Conservation (phyloP, 2,113 vertebrate species). For the Seriola dumerili region DNA sequence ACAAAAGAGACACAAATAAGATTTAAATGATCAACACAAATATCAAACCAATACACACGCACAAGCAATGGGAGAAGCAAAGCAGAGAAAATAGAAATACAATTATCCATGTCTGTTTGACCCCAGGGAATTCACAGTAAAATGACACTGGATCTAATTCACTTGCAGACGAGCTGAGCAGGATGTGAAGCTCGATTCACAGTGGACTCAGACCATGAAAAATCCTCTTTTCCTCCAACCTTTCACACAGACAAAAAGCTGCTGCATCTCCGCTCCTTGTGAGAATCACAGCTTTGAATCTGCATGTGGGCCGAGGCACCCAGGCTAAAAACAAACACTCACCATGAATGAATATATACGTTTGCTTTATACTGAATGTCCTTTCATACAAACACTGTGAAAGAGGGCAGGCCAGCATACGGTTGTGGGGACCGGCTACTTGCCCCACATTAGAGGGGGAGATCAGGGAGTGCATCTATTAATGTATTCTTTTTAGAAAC, state of each 20-base stretch:
- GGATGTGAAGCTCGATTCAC: conserved; percentile 76
- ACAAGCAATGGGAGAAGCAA: conserved; percentile 37
- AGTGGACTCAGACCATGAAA: conserved; percentile 74
- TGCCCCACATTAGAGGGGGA: conserved; percentile 62
- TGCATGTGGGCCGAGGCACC: conserved; percentile 63
- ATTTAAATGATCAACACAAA: conserved; percentile 38
- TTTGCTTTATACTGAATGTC: conserved; percentile 57
- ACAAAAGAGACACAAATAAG: not conserved
- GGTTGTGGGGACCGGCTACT: conserved; percentile 53
- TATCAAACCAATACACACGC: conserved; percentile 13
- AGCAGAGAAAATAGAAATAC: conserved; percentile 55
- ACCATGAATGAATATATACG: conserved; percentile 70
- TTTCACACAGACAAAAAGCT: conserved; percentile 76
- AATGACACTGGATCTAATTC: conserved; percentile 75
- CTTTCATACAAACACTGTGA: conserved; percentile 50
- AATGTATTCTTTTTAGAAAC: conserved; percentile 82
- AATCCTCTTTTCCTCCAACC: conserved; percentile 69
- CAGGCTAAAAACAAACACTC: conserved; percentile 74
- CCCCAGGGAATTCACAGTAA: conserved; percentile 50
- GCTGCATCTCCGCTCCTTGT: conserved; percentile 64
- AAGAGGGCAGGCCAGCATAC: conserved; percentile 48
- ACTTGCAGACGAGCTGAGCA: conserved; percentile 70
- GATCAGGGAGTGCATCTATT: conserved; percentile 67
- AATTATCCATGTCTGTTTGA: conserved; percentile 63
- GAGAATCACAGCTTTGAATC: conserved; percentile 65